These are phyloP conservation scores for Zaprionus tsacasi DNA, from an alignment of 1,140 invertebrate genomes.

Conservation along the genomic window DNA sequence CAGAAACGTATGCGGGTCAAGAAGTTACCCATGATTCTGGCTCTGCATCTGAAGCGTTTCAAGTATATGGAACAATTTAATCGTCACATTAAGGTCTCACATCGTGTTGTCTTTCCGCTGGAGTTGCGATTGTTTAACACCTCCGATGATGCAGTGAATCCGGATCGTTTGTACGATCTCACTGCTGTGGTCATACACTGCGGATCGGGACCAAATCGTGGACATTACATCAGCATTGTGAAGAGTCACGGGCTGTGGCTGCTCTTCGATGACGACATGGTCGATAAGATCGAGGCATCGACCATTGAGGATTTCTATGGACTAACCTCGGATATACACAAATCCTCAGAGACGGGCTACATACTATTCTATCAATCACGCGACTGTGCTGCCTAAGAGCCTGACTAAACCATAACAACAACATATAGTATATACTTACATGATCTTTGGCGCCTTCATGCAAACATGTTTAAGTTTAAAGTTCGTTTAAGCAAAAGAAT, in stretches of 20 bases:
- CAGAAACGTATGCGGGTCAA: conserved; percentile 99
- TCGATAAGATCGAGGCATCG: conserved; percentile 99
- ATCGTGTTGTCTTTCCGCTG: conserved; percentile 98
- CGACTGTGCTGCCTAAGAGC: conserved; percentile 85
- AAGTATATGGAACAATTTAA: conserved; percentile 99
- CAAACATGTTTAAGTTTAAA: conserved; percentile 19
- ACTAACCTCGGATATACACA: conserved; percentile 98
- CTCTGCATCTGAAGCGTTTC: conserved; percentile 98
- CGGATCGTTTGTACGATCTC: conserved; percentile 98
- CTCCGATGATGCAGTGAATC: conserved; percentile 99
- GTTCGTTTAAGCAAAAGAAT: conserved; percentile 2
- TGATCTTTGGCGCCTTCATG: background rate
- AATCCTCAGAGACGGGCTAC: conserved; percentile 99
- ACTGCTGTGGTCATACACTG: conserved; percentile 99
- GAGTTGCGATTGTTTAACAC: conserved; percentile 99
- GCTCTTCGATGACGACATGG: conserved; percentile 99
- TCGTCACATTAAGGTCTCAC: conserved; percentile 99
- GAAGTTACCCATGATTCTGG: conserved; percentile 98
- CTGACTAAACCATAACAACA: background rate
- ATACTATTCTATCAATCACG: conserved; percentile 99
- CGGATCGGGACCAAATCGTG: conserved; percentile 98
- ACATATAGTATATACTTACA: background rate
- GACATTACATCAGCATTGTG: conserved; percentile 99
- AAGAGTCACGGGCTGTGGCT: conserved; percentile 99
- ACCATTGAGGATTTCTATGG: conserved; percentile 99